Conservation (phyloP, 2,797 vertebrate genomes). For the Sandelia bainsii region DNA sequence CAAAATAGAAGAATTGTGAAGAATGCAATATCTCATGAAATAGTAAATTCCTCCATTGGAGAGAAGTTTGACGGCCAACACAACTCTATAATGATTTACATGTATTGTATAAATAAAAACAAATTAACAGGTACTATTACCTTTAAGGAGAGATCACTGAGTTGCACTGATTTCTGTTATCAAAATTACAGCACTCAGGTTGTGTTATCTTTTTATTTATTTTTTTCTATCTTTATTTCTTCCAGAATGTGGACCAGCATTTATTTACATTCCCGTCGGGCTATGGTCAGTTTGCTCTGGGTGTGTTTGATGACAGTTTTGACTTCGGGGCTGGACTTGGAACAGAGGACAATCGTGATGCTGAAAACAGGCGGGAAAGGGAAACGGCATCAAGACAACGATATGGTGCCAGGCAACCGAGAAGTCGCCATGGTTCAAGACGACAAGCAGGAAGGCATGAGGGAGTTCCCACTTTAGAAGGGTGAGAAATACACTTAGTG, state of each 20-base stretch:
- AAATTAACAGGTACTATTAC: background rate
- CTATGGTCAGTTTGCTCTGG: constrained; percentile 94
- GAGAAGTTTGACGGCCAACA: constrained; percentile 29
- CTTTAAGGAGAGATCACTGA: background rate
- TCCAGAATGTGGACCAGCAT: constrained; percentile 91
- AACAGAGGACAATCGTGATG: constrained; percentile 89
- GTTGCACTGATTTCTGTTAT: background rate
- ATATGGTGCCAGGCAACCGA: constrained; percentile 92
- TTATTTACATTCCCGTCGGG: constrained; percentile 94
- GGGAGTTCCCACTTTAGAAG: constrained; percentile 95
- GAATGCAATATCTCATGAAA: background rate
- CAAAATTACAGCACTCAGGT: background rate
- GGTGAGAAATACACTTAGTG: constrained; percentile 71
- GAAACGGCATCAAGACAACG: constrained; percentile 93
- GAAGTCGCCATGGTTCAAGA: constrained; percentile 91
- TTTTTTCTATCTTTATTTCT: constrained; percentile 15
- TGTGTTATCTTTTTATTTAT: constrained; percentile 9
- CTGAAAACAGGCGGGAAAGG: constrained; percentile 90
- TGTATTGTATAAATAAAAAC: constrained; percentile 32
- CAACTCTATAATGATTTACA: background rate
- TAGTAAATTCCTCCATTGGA: background rate
- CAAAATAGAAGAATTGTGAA: background rate
- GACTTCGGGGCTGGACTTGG: constrained; percentile 88
- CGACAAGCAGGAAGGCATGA: constrained; percentile 90
- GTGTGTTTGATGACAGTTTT: constrained; percentile 94